Percentiles rank a stretch among this genome's conserved stretches.
Conservation (phyloP, 2,888 invertebrate species). For the Pollenia griseotomentosa region DNA sequence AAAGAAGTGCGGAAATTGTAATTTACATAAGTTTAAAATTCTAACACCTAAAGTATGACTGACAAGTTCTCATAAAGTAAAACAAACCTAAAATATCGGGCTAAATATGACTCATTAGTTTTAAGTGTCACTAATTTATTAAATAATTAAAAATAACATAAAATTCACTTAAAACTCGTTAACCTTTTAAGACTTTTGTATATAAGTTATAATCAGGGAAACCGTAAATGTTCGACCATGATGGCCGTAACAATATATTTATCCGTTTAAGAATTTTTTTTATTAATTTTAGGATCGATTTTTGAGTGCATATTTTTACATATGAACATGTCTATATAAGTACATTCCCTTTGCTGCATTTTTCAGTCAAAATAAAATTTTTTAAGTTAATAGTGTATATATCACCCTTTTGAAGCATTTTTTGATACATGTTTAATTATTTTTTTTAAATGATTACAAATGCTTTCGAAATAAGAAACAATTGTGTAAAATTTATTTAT, state of each 20-base stretch:
- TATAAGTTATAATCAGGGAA: too few species aligned
- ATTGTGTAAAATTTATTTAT: too few species aligned
- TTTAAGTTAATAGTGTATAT: too few species aligned
- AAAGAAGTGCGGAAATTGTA: slow-evolving; percentile 31
- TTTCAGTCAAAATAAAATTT: too few species aligned
- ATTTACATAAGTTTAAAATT: slow-evolving; percentile 24
- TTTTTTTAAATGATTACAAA: too few species aligned
- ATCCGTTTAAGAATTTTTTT: background rate
- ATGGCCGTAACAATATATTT: background rate
- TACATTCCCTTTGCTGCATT: too few species aligned
- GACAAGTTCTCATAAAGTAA: too few species aligned
- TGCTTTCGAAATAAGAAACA: too few species aligned
- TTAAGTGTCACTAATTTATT: background rate
- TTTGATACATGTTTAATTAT: too few species aligned
- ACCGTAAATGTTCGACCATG: too few species aligned
- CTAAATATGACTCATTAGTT: slow-evolving; percentile 4
- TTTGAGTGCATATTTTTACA: background rate
- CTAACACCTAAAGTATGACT: slow-evolving; percentile 42
- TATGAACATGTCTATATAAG: background rate
- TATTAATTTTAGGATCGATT: background rate
- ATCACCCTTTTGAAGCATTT: too few species aligned
- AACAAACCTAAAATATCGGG: background rate
- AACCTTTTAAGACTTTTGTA: slow-evolving; percentile 11
- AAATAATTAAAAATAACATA: background rate
- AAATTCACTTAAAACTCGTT: background rate